Base-by-base conservation (phyloP, 2,113 vertebrate genomes). In the Oncorhynchus clarkii region DNA sequence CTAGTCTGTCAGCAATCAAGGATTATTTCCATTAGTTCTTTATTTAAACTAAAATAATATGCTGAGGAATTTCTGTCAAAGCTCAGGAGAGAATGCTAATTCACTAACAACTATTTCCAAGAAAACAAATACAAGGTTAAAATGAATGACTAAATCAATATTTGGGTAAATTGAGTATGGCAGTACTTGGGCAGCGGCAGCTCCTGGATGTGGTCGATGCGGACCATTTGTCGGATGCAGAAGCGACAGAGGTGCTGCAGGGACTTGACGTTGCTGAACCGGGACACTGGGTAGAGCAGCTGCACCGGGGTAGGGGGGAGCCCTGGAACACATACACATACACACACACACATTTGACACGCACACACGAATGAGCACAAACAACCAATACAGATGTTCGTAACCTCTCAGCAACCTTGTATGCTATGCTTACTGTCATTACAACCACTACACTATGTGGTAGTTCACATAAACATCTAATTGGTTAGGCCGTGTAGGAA, bases 161-260 rank as follows among this genome's bases (percentile, higher is more conserved):
- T 54, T 54, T 18, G 0, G 16, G 5, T 54, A 5, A 54, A 54
- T 18, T 64, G 60, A 51, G 12, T 77, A 24, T 71, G 39, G 39
- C 22, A 71, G 70, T 80, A 98, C 96, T 96, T 98, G 89, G 97
- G 97, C 85, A 99, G 95, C 5, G 97, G 97, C 78, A 99, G 96
- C 84, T 98, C 95, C 20, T 96, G 96, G 86, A 98, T 98, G 92
- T 99, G 97, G 87, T 99, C 97, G 62, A 99, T 97, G 70, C 97
- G 95, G 79, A 99, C 97, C 4, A 98, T 91, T 84, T 99, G 97
- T 82, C 97, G 89, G 89, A 99, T 98, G 67, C 96, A 96, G 87
- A 98, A 99, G 84, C 97, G 96, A 87, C 97, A 98, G 62, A 99
- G 95, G 83, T 99, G 97, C 87, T 99, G 97, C 5, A 98, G 95